Evolutionary conservation across 2,113 vertebrate species (phyloP).

Genomic region (Pelecanus crispus): DNA sequence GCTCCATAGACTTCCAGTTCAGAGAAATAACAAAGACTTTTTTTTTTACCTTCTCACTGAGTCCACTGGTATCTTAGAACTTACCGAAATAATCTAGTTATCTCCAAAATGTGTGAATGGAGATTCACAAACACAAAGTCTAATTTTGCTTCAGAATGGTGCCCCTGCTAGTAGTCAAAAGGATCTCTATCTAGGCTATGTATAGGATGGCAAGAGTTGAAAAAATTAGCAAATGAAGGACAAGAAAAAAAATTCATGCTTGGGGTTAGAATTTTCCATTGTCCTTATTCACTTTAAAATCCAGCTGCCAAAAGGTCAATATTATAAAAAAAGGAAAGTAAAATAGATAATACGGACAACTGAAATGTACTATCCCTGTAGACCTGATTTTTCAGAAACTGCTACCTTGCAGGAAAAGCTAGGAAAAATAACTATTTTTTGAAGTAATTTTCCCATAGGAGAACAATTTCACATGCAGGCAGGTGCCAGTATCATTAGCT

Average conservation of each 20-base stretch:
- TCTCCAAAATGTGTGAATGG: neutral
- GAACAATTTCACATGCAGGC: neutral
- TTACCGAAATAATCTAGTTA: neutral
- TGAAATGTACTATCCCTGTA: neutral
- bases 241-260: neutral
- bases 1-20: neutral
- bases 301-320: neutral
- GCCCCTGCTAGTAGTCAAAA: neutral
- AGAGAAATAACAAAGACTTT: neutral
- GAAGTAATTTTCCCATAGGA: neutral
- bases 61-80: neutral
- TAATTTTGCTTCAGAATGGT: neutral
- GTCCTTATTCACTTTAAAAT: neutral
- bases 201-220: neutral
- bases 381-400: neutral
- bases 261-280: neutral
- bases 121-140: neutral
- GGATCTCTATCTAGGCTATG: neutral
- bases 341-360: neutral
- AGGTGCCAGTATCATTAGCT: neutral
- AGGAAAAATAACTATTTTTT: neutral
- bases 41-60: neutral
- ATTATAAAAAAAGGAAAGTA: neutral
- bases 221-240: neutral
- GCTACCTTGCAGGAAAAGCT: neutral